Evolutionary conservation across 2,888 invertebrate genomes (phyloP).

Genomic region (Andrena haemorrhoa): DNA sequence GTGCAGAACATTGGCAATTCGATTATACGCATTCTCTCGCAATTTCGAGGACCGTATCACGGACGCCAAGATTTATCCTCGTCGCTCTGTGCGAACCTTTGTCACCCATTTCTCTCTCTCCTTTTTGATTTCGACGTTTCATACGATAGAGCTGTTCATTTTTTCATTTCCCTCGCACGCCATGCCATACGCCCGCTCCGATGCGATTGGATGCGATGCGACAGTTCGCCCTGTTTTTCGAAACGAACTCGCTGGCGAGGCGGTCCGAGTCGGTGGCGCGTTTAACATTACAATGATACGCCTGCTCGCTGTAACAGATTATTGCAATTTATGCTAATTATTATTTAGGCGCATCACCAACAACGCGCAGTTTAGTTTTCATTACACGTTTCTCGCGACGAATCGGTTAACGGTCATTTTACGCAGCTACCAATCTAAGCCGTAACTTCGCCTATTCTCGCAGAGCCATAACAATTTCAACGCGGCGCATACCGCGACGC

Average conservation of each 20-base stretch:
- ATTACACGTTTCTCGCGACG: background rate
- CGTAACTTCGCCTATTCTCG: too few species aligned
- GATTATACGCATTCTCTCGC: conserved; percentile 66
- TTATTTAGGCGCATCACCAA: background rate
- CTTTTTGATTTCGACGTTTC: background rate
- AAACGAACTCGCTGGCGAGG: conserved; percentile 12
- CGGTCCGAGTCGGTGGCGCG: conserved; percentile 27
- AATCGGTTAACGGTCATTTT: background rate
- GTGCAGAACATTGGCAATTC: conserved; percentile 58
- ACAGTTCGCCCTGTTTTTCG: background rate
- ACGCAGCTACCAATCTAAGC: too few species aligned
- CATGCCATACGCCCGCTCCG: too few species aligned
- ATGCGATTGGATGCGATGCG: too few species aligned
- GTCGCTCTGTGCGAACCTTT: conserved; percentile 4
- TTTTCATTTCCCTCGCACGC: background rate
- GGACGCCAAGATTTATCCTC: conserved; percentile 60
- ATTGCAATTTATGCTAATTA: conserved; percentile 64
- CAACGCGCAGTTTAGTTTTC: conserved; percentile 1
- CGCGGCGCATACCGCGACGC: background rate
- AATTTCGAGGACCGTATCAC: conserved; percentile 51
- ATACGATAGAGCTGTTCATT: background rate
- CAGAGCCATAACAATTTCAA: background rate
- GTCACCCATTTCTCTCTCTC: background rate
- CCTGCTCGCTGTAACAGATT: conserved; percentile 37
- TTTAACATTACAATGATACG: conserved; percentile 45